Base-by-base conservation (phyloP, 2,888 invertebrate species). In the Caradrina kadenii region DNA sequence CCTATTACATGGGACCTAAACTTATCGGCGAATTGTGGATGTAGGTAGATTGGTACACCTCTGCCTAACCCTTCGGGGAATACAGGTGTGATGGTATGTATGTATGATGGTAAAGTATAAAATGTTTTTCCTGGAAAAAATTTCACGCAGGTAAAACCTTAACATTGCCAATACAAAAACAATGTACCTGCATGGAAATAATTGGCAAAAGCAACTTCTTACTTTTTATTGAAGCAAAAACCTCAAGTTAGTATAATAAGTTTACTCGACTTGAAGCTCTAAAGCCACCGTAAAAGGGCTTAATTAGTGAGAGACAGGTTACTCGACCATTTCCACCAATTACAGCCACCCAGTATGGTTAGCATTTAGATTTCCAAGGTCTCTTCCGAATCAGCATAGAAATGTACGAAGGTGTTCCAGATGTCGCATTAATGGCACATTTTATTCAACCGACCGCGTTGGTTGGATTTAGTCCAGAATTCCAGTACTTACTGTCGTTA, bases 401-500 rank as follows among this genome's bases (percentile, higher is more conserved):
- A 54, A 70, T 76, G 52, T 19, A 60, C 21, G 21, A 56, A 76
- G 53, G 52, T 55, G 50, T 52, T 65, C 65, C 69, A 73, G 67
- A 63, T 78, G 62, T 56, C 21, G 19, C 13, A 21, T 21, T 68
- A 74, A 80, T 63, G 71, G 56, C 55, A 66, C 39, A 55, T 49
- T 77, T 68, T 56, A 60, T 77, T 55, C n/a, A 50, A 50, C 15
- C n/a, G 39, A 62, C 35, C 49, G 26, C n/a, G 35, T 17, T 19
- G 35, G 48, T 80, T 81, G 80, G 79, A 84, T 52, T 55, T 26
- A 62, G 65, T 83, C 85, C 83, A 80, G 76, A 72, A 75, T 65
- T 80, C 21, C 8, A 45, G 45, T 45, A 39, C 39, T 35, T 42
- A 49, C 31, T 35, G 53, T 58, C 65, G 50, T 73, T 69, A 63